Percentiles rank a stretch among this genome's conserved stretches.
These are phyloP conservation scores for Charaxes varanes DNA, from an alignment of 1,140 invertebrate species.

Conservation along the genomic window DNA sequence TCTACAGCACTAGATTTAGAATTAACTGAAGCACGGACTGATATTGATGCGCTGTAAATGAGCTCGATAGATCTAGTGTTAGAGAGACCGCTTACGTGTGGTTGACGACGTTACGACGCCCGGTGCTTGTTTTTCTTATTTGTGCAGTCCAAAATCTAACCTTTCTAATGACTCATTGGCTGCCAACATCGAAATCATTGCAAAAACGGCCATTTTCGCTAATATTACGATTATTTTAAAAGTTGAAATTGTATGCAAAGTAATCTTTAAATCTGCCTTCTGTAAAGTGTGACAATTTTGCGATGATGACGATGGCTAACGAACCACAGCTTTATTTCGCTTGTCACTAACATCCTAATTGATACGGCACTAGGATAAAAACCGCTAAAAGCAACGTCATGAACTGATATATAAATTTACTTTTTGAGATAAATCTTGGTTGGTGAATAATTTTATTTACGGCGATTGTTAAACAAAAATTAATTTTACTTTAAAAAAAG, in stretches of 20 bases:
- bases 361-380: conserved; percentile 7
- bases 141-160: conserved; percentile 34
- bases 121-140: conserved; percentile 54
- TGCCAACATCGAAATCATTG: conserved; percentile 26
- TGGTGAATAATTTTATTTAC: too few species aligned
- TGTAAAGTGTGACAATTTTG: too few species aligned
- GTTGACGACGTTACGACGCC: conserved; percentile 19
- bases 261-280: too few species aligned
- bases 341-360: conserved; percentile 29
- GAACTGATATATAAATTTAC: too few species aligned
- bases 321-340: conserved; percentile 23
- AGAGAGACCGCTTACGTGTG: conserved; percentile 17
- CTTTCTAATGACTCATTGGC: conserved; percentile 24
- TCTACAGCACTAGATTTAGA: conserved; percentile 15
- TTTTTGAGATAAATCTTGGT: too few species aligned
- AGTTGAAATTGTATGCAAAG: too few species aligned
- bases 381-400: conserved; percentile 21
- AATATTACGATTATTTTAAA: too few species aligned
- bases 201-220: too few species aligned
- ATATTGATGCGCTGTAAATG: conserved; percentile 26
- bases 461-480: too few species aligned
- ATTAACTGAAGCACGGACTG: conserved; percentile 10
- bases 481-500: too few species aligned
- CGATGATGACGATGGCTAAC: conserved; percentile 17
- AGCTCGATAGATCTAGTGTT: conserved; percentile 22